phyloP scores from a whole-genome alignment of 1,140 invertebrate species.

The Zeugodacus cucurbitae region DNA sequence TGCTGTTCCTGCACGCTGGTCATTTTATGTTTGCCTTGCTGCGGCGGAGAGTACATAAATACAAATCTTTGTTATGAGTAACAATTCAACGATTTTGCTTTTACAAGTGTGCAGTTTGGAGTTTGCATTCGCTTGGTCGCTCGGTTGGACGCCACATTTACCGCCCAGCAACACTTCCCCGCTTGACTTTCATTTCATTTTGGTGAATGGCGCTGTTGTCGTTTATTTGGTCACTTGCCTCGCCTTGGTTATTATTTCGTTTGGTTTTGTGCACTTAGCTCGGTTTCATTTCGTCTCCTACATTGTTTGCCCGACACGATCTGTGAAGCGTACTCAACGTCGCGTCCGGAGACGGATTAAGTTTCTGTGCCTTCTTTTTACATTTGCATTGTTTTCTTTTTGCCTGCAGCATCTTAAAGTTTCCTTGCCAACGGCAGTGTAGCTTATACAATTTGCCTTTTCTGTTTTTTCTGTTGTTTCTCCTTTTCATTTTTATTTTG shows the following conservation, averaged over 20 bases:
- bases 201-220: not conserved
- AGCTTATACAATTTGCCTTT: not conserved
- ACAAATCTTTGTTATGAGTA: constrained; percentile 8
- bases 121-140: not conserved
- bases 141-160: not conserved
- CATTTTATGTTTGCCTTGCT: constrained; percentile 5
- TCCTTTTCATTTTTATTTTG: not conserved
- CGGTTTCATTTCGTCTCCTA: not conserved
- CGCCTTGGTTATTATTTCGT: not conserved
- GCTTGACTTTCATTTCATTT: constrained; percentile 3
- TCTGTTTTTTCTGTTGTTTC: not conserved
- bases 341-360: constrained; percentile 11
- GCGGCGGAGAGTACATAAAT: not conserved
- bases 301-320: constrained; percentile 21
- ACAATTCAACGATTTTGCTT: not conserved
- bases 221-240: not conserved
- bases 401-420: constrained; percentile 19
- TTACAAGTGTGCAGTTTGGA: not conserved
- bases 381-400: not conserved
- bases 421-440: not conserved
- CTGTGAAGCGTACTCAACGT: not conserved
- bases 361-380: not conserved
- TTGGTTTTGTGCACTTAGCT: constrained; percentile 28
- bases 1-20: not conserved
- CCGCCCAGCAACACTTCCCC: not conserved